These are phyloP conservation scores for Brachirus orientalis DNA, from an alignment of 2,113 vertebrate species.

Conservation along the genomic window DNA sequence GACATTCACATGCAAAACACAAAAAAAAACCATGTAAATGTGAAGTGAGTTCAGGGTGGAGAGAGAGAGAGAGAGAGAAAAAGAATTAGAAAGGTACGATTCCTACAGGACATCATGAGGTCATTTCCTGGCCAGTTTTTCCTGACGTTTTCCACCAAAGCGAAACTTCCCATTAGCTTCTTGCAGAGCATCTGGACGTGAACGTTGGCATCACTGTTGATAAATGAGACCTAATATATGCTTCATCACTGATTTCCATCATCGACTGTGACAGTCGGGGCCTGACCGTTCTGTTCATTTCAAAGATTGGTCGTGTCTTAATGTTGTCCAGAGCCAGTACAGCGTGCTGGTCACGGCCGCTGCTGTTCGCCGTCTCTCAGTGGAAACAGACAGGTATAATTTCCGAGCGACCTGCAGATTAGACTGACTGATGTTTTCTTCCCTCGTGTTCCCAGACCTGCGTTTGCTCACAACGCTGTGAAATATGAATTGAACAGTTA, in stretches of 20 bases:
- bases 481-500: conserved; percentile 70
- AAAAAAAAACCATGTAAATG: too few species aligned
- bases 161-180: conserved; percentile 30
- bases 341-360: conserved; percentile 29
- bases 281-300: too few species aligned
- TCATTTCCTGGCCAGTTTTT: conserved; percentile 34
- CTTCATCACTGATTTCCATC: conserved; percentile 54
- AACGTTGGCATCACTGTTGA: conserved; percentile 32
- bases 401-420: conserved; percentile 58
- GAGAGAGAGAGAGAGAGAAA: too few species aligned
- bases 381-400: conserved; percentile 61
- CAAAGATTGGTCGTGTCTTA: too few species aligned
- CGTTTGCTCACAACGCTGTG: too few species aligned
- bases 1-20: background rate
- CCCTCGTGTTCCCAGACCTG: conserved; percentile 57
- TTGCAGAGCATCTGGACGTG: conserved; percentile 41
- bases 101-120: conserved; percentile 15
- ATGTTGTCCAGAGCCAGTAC: conserved; percentile 61
- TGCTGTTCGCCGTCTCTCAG: conserved; percentile 32
- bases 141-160: too few species aligned
- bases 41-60: conserved; percentile 31
- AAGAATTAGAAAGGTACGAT: conserved; percentile 27
- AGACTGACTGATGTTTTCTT: conserved; percentile 58
- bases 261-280: conserved; percentile 52
- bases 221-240: conserved; percentile 44